phyloP scores from a whole-genome alignment of 2,113 vertebrate species.

The Ciconia stormi region DNA sequence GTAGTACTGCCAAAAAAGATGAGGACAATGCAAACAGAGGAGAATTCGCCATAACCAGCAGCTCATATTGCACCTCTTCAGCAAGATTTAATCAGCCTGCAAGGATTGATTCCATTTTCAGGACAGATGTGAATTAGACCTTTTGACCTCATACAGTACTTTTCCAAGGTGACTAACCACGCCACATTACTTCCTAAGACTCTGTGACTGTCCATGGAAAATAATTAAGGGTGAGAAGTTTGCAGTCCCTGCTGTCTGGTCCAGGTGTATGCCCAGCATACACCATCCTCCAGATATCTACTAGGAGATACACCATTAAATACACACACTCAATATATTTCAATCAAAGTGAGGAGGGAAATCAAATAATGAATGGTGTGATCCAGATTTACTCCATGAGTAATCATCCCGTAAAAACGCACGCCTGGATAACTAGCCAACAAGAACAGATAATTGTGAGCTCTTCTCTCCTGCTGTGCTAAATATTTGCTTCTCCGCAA shows the following conservation, averaged over 20 bases:
- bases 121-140: neutral
- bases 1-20: neutral
- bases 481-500: neutral
- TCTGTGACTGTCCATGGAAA: neutral
- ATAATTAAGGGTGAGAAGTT: neutral
- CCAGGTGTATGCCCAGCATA: neutral
- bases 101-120: neutral
- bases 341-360: neutral
- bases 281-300: neutral
- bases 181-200: fast-evolving
- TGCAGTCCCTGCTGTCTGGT: neutral
- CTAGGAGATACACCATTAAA: neutral
- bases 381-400: neutral
- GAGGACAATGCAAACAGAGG: neutral
- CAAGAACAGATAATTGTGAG: fast-evolving
- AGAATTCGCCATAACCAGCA: neutral
- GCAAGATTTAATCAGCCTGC: neutral
- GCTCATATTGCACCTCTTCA: neutral
- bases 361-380: neutral
- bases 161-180: neutral
- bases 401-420: neutral
- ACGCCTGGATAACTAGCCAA: neutral
- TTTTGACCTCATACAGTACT: neutral
- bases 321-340: neutral
- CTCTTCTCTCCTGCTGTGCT: neutral